Evolutionary conservation across 2,888 invertebrate species (phyloP).

Genomic region (Chrysolina oricalcia): DNA sequence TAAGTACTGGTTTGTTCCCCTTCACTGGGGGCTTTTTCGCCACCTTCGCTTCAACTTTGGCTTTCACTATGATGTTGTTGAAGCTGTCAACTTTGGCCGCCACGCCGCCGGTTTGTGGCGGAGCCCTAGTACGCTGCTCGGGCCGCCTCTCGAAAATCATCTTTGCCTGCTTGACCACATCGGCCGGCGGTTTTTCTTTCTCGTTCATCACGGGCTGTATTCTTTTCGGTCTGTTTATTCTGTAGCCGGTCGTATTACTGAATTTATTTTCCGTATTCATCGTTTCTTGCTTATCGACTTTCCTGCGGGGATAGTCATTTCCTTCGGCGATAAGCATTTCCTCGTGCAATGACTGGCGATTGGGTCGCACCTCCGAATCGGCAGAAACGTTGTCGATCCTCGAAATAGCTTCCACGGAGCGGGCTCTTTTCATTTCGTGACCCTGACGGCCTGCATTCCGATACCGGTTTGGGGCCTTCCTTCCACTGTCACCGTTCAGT

Average conservation of each 20-base stretch:
- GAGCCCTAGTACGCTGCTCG: conserved; percentile 73
- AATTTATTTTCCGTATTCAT: conserved; percentile 51
- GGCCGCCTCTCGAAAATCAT: conserved; percentile 86
- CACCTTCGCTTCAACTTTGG: conserved; percentile 66
- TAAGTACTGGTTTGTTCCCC: conserved; percentile 72
- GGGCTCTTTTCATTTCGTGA: conserved; percentile 85
- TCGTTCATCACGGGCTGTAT: conserved; percentile 80
- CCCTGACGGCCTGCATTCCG: conserved; percentile 65
- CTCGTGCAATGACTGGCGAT: conserved; percentile 72
- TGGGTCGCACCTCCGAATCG: conserved; percentile 52
- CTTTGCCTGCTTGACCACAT: conserved; percentile 90
- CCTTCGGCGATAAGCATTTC: conserved; percentile 71
- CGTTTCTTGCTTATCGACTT: conserved; percentile 48
- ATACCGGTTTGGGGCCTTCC: conserved; percentile 70
- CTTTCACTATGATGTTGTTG: conserved; percentile 77
- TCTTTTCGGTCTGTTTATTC: conserved; percentile 75
- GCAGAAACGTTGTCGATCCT: conserved; percentile 74
- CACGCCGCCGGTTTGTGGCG: conserved; percentile 76
- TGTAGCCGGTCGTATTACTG: conserved; percentile 52
- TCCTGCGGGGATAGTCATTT: conserved; percentile 61
- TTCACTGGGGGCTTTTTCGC: conserved; percentile 68
- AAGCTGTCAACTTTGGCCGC: conserved; percentile 79
- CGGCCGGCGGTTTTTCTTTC: conserved; percentile 89
- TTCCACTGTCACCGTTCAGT: conserved; percentile 60
- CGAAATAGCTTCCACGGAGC: conserved; percentile 89